Evolutionary conservation across 1,140 invertebrate genomes (phyloP).

Genomic region (Drosophila kanapiae): DNA sequence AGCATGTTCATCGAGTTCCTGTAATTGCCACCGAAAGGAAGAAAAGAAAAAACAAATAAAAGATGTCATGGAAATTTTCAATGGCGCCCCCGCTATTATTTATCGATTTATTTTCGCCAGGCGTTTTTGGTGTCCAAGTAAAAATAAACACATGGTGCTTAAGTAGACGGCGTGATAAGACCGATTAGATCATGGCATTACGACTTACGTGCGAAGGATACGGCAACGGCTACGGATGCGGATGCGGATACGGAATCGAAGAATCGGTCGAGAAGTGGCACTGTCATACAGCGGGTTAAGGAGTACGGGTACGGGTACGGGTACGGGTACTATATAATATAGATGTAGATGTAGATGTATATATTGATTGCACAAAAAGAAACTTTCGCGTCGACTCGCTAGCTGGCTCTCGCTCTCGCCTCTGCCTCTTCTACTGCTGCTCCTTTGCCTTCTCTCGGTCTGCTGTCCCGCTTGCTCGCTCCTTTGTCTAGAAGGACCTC

Average conservation of each 20-base stretch:
- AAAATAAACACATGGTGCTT: slow-evolving; percentile 12
- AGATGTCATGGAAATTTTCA: slow-evolving; percentile 50
- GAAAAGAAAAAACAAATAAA: slow-evolving; percentile 16
- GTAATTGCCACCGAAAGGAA: not conserved
- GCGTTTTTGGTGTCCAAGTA: slow-evolving; percentile 2
- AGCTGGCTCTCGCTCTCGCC: slow-evolving; percentile 23
- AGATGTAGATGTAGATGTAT: slow-evolving; percentile 28
- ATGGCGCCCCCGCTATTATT: slow-evolving; percentile 9
- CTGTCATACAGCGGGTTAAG: slow-evolving; percentile 36
- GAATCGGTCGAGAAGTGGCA: slow-evolving; percentile 24
- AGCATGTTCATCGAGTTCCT: not conserved
- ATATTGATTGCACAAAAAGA: slow-evolving; percentile 66
- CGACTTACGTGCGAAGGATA: slow-evolving; percentile 36
- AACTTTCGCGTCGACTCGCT: slow-evolving; percentile 41
- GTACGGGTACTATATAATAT: slow-evolving; percentile 38
- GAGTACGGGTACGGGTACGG: not conserved
- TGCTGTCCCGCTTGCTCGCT: slow-evolving; percentile 37
- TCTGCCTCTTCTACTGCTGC: slow-evolving; percentile 2
- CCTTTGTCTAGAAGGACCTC: slow-evolving; percentile 37
- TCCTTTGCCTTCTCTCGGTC: slow-evolving; percentile 8
- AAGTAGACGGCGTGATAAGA: not conserved
- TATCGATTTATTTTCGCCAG: slow-evolving; percentile 39
- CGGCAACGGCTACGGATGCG: slow-evolving; percentile 1
- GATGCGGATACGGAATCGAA: slow-evolving; percentile 11
- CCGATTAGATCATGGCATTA: slow-evolving; percentile 45